Percentiles rank a stretch among this genome's conserved stretches.
These are phyloP conservation scores for Lepeophtheirus nordmannii DNA, from an alignment of 2,888 invertebrate genomes.

Conservation along the genomic window DNA sequence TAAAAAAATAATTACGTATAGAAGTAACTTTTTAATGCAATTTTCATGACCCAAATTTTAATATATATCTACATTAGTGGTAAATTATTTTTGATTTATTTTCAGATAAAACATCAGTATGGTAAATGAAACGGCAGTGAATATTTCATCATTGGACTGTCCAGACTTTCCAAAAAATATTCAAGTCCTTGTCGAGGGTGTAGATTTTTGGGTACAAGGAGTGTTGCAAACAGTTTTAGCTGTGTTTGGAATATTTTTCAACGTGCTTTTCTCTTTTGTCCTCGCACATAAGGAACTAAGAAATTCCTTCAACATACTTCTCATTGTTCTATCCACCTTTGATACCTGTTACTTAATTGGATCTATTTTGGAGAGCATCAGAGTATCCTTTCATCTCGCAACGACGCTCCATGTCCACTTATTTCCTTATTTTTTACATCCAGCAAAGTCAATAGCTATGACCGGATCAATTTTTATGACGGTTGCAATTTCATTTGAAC, in stretches of 20 bases:
- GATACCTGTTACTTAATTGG: conserved; percentile 20
- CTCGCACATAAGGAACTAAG: conserved; percentile 9
- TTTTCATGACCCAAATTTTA: no score
- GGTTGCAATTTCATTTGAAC: conserved; percentile 19
- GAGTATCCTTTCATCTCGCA: conserved; percentile 11
- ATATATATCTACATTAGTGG: no score
- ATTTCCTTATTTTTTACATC: conserved; percentile 18
- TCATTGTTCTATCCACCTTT: conserved; percentile 10
- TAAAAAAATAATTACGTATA: no score
- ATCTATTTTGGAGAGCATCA: background rate
- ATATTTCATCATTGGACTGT: background rate
- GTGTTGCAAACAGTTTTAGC: conserved; percentile 13
- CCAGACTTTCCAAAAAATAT: background rate
- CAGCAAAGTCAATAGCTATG: conserved; percentile 14
- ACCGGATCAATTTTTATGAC: conserved; percentile 20
- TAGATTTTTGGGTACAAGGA: conserved; percentile 19
- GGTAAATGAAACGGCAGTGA: no score
- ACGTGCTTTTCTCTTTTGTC: conserved; percentile 9
- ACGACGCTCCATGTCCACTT: conserved; percentile 5
- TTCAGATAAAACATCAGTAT: no score
- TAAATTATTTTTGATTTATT: no score
- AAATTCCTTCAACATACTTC: conserved; percentile 18
- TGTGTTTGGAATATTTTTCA: conserved; percentile 9
- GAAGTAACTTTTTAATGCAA: no score
- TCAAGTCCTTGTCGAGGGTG: background rate